Base-by-base conservation (phyloP, 1,140 invertebrate species). In the Drosophila truncata region DNA sequence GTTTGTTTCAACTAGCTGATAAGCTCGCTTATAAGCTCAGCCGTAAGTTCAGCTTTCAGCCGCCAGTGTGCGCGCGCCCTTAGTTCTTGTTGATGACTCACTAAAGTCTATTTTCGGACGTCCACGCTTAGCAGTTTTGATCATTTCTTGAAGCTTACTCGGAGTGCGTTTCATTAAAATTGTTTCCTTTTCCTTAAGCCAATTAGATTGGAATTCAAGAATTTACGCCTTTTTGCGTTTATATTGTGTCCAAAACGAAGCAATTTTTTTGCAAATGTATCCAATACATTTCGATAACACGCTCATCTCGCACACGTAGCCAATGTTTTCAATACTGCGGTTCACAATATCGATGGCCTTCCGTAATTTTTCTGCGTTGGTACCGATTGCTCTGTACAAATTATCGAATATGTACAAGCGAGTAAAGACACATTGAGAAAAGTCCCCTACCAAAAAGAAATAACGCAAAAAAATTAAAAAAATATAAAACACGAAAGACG, bases 261-360 rank as follows among this genome's bases (percentile, higher is more conserved):
- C 44, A 69, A 58, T 57, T 69, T 57, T 66, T 58, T 66, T 73
- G n/a, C 41, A 66, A 33, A 61, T 61, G 55, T 72, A 65, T 23
- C 29, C 35, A 71, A 57, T 65, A 23, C 13, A n/a, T 70, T 76
- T 35, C 7, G 50, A 64, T 50, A 27, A 25, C 35, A 18, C 37
- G 16, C n/a, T 50, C 35, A 72, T 42, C 52, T 72, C 73, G 50
- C 20, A 35, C 37, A 25, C 41, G 25, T 50, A 61, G 47, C 66
- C 44, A 39, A 47, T 72, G 42, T 65, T 42, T 49, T 64, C 31
- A 46, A 70, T 44, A 70, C 47, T 55, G 16, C 37, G 16, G 49
- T 70, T 60, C 3, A 62, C 66, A 44, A 54, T 23, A 23, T 29
- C 54, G 52, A 76, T 70, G 20, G 35, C 20, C 57, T 76, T 31